These are phyloP conservation scores for Hymenochirus boettgeri DNA, from an alignment of 2,113 vertebrate species.

Conservation along the genomic window DNA sequence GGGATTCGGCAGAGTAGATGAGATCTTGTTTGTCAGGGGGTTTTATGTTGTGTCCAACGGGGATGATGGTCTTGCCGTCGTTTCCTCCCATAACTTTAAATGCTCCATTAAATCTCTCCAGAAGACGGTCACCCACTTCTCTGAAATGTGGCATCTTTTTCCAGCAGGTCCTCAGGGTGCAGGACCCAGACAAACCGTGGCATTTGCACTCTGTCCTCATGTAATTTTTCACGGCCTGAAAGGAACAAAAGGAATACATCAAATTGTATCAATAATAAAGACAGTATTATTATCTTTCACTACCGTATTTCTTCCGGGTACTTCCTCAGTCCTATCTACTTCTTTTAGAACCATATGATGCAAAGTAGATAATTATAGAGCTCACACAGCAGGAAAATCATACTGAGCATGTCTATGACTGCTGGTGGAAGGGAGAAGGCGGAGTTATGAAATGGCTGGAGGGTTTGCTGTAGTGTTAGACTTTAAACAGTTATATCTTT, in stretches of 20 bases:
- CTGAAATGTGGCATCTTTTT: conserved; percentile 95
- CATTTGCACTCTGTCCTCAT: conserved; percentile 96
- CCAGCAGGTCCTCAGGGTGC: conserved; percentile 94
- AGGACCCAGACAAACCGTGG: conserved; percentile 91
- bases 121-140: conserved; percentile 84
- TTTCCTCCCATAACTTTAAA: conserved; percentile 96
- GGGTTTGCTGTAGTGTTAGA: too few relatives aligned
- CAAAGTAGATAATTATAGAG: too few relatives aligned
- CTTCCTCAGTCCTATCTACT: too few relatives aligned
- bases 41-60: conserved; percentile 86
- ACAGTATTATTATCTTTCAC: too few relatives aligned
- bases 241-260: background rate
- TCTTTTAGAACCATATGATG: too few relatives aligned
- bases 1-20: conserved; percentile 91
- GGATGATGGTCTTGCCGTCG: conserved; percentile 89
- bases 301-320: too few relatives aligned
- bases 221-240: conserved; percentile 88
- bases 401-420: too few relatives aligned
- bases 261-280: too few relatives aligned
- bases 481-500: too few relatives aligned
- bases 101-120: conserved; percentile 90
- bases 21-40: conserved; percentile 87
- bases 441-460: too few relatives aligned
- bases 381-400: too few relatives aligned
- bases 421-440: too few relatives aligned